Evolutionary conservation across 2,888 invertebrate genomes (phyloP).

Genomic region (Belgica antarctica): DNA sequence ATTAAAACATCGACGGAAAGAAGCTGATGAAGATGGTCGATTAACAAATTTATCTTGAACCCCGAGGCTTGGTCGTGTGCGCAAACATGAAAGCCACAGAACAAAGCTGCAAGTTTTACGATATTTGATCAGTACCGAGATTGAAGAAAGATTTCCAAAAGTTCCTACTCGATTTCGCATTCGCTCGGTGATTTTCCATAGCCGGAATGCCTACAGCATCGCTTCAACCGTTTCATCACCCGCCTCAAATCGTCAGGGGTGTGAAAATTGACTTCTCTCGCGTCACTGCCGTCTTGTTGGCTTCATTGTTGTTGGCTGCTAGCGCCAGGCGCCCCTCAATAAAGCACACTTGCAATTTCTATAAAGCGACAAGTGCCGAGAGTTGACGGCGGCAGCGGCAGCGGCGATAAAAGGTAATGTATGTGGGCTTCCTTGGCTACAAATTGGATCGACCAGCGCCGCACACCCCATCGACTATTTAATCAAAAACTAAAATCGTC

Average conservation of each 20-base stretch:
- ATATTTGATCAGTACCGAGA: no score
- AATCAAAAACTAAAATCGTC: no score
- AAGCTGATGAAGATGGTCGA: not conserved
- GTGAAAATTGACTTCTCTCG: slow-evolving; percentile 22
- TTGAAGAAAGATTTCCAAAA: no score
- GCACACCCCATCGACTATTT: no score
- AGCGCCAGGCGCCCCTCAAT: slow-evolving; percentile 36
- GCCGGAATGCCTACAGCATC: not conserved
- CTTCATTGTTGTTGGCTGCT: slow-evolving; percentile 37
- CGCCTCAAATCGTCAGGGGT: not conserved
- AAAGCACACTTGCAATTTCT: slow-evolving; percentile 36
- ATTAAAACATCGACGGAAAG: slow-evolving; percentile 11
- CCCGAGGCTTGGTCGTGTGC: no score
- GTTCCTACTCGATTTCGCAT: not conserved
- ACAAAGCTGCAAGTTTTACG: no score
- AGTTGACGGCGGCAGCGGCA: not conserved
- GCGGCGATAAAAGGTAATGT: not conserved
- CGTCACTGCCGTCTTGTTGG: slow-evolving; percentile 42
- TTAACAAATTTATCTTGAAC: not conserved
- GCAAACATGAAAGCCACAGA: no score
- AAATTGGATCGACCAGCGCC: not conserved
- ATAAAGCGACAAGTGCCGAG: not conserved
- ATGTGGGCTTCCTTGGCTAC: not conserved
- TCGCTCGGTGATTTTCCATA: slow-evolving; percentile 36
- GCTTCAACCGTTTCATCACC: not conserved